A percentile compares a stretch with the other conserved stretches of the same genome.
Evolutionary conservation across 2,113 vertebrate species (phyloP).

Genomic region (Manacus vitellinus): DNA sequence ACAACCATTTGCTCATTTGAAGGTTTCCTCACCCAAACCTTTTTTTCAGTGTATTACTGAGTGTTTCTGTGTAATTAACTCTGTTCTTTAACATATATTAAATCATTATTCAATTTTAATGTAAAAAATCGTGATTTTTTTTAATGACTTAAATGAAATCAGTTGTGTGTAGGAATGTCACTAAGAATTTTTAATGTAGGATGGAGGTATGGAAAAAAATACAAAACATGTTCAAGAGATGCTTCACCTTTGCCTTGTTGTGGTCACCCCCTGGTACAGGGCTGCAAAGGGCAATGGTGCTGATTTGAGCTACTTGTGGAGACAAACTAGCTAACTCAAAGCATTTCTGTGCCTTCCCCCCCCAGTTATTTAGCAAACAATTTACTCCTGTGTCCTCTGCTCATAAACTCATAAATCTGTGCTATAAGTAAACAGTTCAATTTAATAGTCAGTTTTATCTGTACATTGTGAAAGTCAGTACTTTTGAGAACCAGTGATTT

Average conservation of each 20-base stretch:
- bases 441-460: background rate
- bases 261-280: rapidly evolving
- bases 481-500: background rate
- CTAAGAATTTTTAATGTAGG: background rate
- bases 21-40: background rate
- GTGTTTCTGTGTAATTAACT: background rate
- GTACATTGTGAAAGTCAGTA: background rate
- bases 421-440: background rate
- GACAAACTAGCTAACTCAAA: rapidly evolving
- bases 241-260: background rate
- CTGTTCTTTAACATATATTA: background rate
- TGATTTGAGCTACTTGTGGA: rapidly evolving
- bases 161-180: background rate
- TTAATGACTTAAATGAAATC: background rate
- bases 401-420: background rate
- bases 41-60: background rate
- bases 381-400: background rate
- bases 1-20: rapidly evolving
- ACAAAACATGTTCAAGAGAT: rapidly evolving
- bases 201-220: background rate
- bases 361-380: background rate
- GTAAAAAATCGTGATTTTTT: background rate
- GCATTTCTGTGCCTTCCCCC: background rate
- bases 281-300: background rate
- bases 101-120: background rate